A percentile compares a stretch with the other conserved stretches of the same genome.
These are phyloP conservation scores for Chloroclystis v-ata DNA, from an alignment of 2,888 invertebrate species.

Conservation along the genomic window DNA sequence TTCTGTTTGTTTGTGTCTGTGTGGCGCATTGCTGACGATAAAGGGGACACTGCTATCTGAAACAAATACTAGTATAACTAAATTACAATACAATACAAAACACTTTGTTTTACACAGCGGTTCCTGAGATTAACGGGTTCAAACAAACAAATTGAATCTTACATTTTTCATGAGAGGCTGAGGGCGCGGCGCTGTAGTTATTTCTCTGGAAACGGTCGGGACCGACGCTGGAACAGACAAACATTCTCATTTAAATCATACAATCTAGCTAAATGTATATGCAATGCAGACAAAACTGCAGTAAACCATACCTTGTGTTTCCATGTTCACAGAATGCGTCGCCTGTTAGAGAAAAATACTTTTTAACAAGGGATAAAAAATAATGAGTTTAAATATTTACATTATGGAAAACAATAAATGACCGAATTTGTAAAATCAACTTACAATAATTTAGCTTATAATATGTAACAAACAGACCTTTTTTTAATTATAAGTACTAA, in stretches of 20 bases:
- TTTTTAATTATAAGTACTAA: too few relatives aligned
- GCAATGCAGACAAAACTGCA: too few relatives aligned
- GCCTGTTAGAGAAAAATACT: constrained; percentile 8
- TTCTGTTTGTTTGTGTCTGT: constrained; percentile 20
- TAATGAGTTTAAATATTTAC: neutral
- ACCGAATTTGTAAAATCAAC: too few relatives aligned
- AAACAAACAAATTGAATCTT: too few relatives aligned
- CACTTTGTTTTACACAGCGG: too few relatives aligned
- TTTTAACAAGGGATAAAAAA: neutral
- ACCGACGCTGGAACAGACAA: constrained; percentile 40
- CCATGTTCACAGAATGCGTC: constrained; percentile 33
- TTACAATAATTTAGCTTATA: too few relatives aligned
- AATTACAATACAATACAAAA: too few relatives aligned
- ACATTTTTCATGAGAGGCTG: constrained; percentile 39
- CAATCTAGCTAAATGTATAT: too few relatives aligned
- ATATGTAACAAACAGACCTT: too few relatives aligned
- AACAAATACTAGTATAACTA: constrained; percentile 30
- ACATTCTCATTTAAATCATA: too few relatives aligned
- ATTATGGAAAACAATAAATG: too few relatives aligned
- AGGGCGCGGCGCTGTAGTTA: constrained; percentile 38
- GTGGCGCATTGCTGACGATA: constrained; percentile 29
- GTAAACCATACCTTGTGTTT: constrained; percentile 64
- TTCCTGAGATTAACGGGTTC: too few relatives aligned
- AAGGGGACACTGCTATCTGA: constrained; percentile 49
- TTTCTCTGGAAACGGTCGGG: constrained; percentile 49